Percentiles rank a stretch among this genome's conserved stretches.
phyloP scores from a whole-genome alignment of 2,797 vertebrate genomes.

The Hylomyscus alleni region DNA sequence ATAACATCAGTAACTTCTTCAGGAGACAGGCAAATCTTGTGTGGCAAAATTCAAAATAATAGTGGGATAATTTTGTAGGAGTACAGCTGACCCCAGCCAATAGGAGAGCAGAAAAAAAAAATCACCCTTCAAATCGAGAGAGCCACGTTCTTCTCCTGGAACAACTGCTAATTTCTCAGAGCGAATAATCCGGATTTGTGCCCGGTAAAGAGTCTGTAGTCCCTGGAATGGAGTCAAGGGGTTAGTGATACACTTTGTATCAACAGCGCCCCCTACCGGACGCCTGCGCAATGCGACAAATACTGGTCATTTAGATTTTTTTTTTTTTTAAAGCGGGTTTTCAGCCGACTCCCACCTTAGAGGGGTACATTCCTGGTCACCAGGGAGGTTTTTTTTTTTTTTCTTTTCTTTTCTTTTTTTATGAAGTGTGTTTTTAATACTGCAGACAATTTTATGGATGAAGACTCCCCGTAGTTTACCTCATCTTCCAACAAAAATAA shows the following conservation, averaged over 20 bases:
- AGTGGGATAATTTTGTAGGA: conserved; percentile 16
- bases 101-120: conserved; percentile 54
- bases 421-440: conserved; percentile 65
- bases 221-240: not conserved
- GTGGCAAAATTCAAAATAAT: not conserved
- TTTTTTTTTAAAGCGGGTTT: conserved; percentile 29
- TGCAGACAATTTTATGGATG: conserved; percentile 74
- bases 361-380: conserved; percentile 73
- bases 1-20: not conserved
- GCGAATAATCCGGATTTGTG: conserved; percentile 6
- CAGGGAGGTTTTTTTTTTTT: conserved; percentile 68
- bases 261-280: conserved; percentile 76
- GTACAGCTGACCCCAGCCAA: not conserved
- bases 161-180: not conserved
- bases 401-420: not conserved
- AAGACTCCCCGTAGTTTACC: conserved; percentile 45
- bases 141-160: not conserved
- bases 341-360: conserved; percentile 1
- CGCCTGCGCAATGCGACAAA: not conserved
- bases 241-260: conserved; percentile 16
- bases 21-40: not conserved
- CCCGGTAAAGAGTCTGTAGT: not conserved
- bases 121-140: not conserved
- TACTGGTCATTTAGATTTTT: not conserved
- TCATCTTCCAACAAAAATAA: conserved; percentile 74